These are phyloP conservation scores for Sipha maydis DNA, from an alignment of 2,888 invertebrate genomes.

Conservation along the genomic window DNA sequence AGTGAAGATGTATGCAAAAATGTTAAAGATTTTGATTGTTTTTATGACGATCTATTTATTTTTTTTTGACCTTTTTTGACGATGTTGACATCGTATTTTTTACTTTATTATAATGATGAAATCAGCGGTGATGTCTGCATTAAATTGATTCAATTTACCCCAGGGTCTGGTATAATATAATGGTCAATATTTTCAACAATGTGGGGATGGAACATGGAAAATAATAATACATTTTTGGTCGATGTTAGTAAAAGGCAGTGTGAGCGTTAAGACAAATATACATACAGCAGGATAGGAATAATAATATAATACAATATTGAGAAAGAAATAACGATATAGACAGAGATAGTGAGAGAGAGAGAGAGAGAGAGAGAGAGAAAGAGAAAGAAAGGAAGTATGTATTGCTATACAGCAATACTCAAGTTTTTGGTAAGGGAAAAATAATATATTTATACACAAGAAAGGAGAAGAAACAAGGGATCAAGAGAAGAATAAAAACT, in stretches of 20 bases:
- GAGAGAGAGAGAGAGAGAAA: too few species aligned
- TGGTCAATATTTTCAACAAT: constrained; percentile 21
- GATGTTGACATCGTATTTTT: background rate
- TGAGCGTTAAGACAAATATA: background rate
- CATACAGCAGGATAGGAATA: background rate
- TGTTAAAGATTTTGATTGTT: constrained; percentile 13
- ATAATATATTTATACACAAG: background rate
- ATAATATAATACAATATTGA: too few species aligned
- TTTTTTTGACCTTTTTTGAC: background rate
- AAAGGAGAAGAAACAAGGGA: background rate
- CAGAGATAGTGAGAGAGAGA: background rate
- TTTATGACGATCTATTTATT: constrained; percentile 29
- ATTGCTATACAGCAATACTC: background rate
- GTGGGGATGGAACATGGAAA: background rate
- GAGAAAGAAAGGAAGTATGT: background rate
- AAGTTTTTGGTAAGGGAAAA: background rate
- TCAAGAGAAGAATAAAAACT: background rate
- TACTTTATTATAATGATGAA: background rate
- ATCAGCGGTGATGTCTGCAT: constrained; percentile 5
- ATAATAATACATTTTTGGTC: constrained; percentile 13
- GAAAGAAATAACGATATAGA: too few species aligned
- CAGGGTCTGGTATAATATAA: background rate
- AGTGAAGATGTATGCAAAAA: background rate
- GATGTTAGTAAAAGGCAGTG: background rate
- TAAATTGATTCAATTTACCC: constrained; percentile 47